Conservation (phyloP, 92 coral and sea anemone genomes). For the Paramuricea clavata region DNA sequence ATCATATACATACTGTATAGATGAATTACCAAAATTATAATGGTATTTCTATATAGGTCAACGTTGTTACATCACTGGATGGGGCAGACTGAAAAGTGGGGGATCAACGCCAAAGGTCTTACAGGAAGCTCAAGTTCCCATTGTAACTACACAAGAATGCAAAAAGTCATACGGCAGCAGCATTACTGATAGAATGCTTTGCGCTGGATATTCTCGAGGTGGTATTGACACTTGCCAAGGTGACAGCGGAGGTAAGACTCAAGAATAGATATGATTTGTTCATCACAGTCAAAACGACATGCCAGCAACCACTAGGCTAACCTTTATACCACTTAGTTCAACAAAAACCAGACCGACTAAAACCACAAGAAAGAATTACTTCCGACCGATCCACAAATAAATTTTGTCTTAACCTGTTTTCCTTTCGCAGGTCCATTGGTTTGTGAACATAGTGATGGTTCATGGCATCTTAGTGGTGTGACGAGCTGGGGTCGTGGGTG, state of each 20-base stretch:
- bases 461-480: constrained; percentile 61
- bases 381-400: no score
- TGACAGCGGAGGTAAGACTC: constrained; percentile 39
- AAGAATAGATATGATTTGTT: not conserved
- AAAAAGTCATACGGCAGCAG: constrained; percentile 34
- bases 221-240: constrained; percentile 43
- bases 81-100: constrained; percentile 39
- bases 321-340: no score
- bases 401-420: not conserved
- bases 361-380: no score
- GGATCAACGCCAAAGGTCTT: constrained; percentile 30
- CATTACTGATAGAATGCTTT: constrained; percentile 39
- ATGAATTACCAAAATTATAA: not conserved
- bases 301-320: no score
- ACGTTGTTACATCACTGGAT: constrained; percentile 42
- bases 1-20: no score
- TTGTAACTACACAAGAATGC: constrained; percentile 21
- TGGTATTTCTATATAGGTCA: not conserved
- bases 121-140: constrained; percentile 48
- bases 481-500: constrained; percentile 66
- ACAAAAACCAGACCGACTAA: no score
- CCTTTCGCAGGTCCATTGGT: constrained; percentile 55
- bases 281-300: not conserved
- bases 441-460: constrained; percentile 53
- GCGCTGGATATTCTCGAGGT: constrained; percentile 39